Conservation (phyloP, 2,797 vertebrate species). For the Urophycis tenuis region DNA sequence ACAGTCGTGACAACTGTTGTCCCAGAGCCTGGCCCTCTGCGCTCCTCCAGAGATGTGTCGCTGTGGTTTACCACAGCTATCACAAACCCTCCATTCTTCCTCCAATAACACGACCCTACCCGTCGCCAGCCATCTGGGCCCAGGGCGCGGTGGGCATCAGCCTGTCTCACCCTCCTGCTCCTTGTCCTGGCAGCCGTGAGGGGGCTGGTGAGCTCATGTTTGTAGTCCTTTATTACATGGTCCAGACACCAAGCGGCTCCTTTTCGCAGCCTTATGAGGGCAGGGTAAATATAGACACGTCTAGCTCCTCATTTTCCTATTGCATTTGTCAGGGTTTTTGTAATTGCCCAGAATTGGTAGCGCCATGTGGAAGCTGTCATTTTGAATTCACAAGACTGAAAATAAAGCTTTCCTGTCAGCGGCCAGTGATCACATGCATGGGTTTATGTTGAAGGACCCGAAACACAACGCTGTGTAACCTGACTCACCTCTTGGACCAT, state of each 20-base stretch:
- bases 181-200: conserved; percentile 48
- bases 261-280: conserved; percentile 59
- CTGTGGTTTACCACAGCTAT: conserved; percentile 30
- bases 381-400: conserved; percentile 24
- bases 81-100: conserved; percentile 63
- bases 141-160: conserved; percentile 50
- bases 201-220: conserved; percentile 58
- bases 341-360: conserved; percentile 39
- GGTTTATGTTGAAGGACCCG: background rate
- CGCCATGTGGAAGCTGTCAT: conserved; percentile 25
- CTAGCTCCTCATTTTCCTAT: conserved; percentile 57
- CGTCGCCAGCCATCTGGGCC: conserved; percentile 66
- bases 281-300: conserved; percentile 59
- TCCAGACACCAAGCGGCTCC: conserved; percentile 41
- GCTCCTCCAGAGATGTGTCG: conserved; percentile 44
- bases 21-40: conserved; percentile 44
- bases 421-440: background rate
- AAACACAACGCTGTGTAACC: conserved; percentile 6
- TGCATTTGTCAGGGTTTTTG: conserved; percentile 51
- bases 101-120: conserved; percentile 35
- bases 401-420: background rate
- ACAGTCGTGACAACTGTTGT: conserved; percentile 50
- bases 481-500: conserved; percentile 35
- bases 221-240: conserved; percentile 46
- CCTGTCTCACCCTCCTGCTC: conserved; percentile 42